Base-by-base conservation (phyloP, 2,888 invertebrate species). In the Cerastis leucographa region DNA sequence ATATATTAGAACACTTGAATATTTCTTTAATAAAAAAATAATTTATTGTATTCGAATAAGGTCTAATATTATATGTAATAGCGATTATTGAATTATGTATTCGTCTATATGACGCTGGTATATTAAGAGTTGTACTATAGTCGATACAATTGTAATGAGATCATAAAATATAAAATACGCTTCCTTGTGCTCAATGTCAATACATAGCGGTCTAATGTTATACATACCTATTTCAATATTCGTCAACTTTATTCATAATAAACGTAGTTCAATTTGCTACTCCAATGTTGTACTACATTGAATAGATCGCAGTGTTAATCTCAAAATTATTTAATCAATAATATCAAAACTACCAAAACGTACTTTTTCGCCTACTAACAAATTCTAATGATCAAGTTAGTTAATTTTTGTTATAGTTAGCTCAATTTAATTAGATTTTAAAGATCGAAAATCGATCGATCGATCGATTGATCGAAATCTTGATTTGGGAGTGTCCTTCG, bases 61-160 rank as follows among this genome's bases (percentile, higher is more conserved):
- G 90, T 94, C 90, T 94, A 94, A 94, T 89, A 92, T 93, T 59
- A 89, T 92, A 91, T 91, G 87, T 92, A 90, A 90, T 89, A 91
- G 88, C 88, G 84, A 90, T 90, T 88, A 91, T 89, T 90, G 89
- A 92, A 91, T 90, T 85, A 90, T 92, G 90, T 94, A 94, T 94
- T 95, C 96, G 96, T 96, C 96, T 92, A 80, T 93, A 91, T 94
- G 96, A 94, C 96, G 96, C 96, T 96, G 96, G 96, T 96, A 94
- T 90, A 61, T 88, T 93, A 93, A 93, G 92, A 90, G 89, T 90
- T 86, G 89, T 92, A 91, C 71, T 92, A 88, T 93, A 93, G 91
- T 88, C 87, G 85, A 89, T 91, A 88, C 87, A 89, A 91, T 89
- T 88, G 85, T 90, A 89, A 85, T 89, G 85, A 86, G 83, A 87